phyloP scores from a whole-genome alignment of 2,888 invertebrate genomes.

The Artemia sp. region DNA sequence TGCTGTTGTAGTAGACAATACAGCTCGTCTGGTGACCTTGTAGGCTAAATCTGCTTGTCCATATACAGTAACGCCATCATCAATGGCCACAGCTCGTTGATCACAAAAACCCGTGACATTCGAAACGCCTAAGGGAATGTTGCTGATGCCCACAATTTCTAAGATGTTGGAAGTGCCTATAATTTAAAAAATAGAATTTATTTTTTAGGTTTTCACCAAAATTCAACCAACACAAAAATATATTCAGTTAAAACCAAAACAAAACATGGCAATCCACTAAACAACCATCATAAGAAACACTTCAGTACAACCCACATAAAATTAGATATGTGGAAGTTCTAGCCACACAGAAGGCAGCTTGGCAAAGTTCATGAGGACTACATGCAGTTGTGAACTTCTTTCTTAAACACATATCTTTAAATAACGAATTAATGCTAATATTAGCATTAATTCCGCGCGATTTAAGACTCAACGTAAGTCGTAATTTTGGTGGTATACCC shows the following conservation, averaged over 20 bases:
- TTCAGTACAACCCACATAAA: too few species aligned
- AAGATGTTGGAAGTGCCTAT: constrained; percentile 45
- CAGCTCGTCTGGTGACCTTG: constrained; percentile 43
- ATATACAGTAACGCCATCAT: constrained; percentile 24
- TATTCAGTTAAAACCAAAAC: neutral
- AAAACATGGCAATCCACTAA: neutral
- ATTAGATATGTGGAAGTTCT: too few species aligned
- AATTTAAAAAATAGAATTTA: constrained; percentile 12
- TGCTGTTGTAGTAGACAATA: constrained; percentile 44
- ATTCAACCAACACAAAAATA: neutral
- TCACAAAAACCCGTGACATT: constrained; percentile 47
- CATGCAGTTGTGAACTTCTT: too few species aligned
- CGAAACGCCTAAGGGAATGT: constrained; percentile 45
- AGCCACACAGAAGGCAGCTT: too few species aligned
- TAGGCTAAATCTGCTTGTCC: constrained; percentile 36
- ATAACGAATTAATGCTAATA: too few species aligned
- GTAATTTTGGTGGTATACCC: too few species aligned
- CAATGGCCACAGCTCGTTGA: constrained; percentile 31
- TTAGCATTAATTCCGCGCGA: too few species aligned
- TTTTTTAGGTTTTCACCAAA: neutral
- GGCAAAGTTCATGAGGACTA: too few species aligned
- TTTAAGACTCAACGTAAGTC: too few species aligned
- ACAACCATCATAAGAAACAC: neutral
- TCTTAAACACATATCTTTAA: too few species aligned
- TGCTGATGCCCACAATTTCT: constrained; percentile 42